Conservation (phyloP, 2,113 vertebrate genomes). For the Aythya baeri region DNA sequence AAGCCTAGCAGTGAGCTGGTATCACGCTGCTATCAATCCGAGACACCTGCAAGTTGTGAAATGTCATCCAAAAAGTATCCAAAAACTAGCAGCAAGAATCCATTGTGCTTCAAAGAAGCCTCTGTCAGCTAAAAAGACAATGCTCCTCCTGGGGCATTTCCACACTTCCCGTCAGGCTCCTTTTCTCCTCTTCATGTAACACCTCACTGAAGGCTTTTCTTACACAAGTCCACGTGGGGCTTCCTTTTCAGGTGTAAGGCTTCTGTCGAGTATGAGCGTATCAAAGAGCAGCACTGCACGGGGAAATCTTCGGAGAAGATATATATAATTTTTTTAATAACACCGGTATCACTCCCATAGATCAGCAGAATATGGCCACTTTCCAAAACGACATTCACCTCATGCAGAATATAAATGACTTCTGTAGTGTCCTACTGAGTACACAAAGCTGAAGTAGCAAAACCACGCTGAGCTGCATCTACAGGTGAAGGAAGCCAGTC, state of each 20-base stretch:
- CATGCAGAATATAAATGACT: not conserved
- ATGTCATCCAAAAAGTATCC: not conserved
- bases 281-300: not conserved
- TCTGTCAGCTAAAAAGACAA: not conserved
- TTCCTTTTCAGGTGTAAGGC: not conserved
- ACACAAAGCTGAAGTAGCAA: not conserved
- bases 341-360: not conserved
- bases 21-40: not conserved
- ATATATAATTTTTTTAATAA: not conserved
- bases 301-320: not conserved
- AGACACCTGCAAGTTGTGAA: not conserved
- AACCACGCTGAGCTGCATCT: not conserved
- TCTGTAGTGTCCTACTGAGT: not conserved
- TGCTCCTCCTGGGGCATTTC: not conserved
- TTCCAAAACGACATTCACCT: not conserved
- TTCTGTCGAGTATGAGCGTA: not conserved
- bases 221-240: not conserved
- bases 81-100: not conserved
- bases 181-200: not conserved
- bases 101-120: not conserved
- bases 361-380: not conserved
- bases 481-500: fast-evolving
- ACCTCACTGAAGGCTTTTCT: not conserved
- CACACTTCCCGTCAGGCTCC: not conserved
- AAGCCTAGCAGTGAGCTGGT: not conserved